These are phyloP conservation scores for Eristalis arbustorum DNA, from an alignment of 2,888 invertebrate species.

Conservation along the genomic window DNA sequence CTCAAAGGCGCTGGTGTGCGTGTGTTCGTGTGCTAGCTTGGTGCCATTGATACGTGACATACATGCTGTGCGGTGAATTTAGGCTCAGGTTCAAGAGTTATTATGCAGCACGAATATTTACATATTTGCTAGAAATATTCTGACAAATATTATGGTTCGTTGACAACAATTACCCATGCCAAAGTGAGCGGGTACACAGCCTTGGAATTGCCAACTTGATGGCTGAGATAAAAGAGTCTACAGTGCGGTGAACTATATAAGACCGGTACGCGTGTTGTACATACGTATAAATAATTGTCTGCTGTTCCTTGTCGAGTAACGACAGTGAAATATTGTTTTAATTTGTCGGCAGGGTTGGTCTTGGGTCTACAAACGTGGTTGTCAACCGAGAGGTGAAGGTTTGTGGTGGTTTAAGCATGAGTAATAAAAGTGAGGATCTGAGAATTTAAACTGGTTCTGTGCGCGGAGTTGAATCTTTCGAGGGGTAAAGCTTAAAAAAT, in stretches of 20 bases:
- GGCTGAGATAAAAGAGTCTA: not conserved
- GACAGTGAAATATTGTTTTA: not conserved
- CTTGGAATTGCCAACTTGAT: conserved; percentile 27
- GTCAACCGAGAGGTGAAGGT: not conserved
- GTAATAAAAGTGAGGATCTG: not conserved
- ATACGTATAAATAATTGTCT: not conserved
- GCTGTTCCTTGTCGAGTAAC: not conserved
- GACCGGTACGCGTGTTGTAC: not conserved
- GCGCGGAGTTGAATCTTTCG: not conserved
- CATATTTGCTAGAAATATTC: conserved; percentile 24
- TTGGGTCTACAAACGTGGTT: not conserved
- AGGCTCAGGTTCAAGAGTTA: not conserved
- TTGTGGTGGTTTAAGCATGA: not conserved
- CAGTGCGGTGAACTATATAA: conserved; percentile 53
- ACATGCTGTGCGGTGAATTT: conserved; percentile 5
- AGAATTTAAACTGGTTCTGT: not conserved
- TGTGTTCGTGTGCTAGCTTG: not conserved
- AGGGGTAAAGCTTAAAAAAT: too few relatives aligned
- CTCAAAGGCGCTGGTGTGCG: conserved; percentile 16
- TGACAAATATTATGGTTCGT: conserved; percentile 45
- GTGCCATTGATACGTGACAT: conserved; percentile 43
- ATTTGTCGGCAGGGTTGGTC: not conserved
- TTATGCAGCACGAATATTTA: conserved; percentile 8
- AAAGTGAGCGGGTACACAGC: not conserved
- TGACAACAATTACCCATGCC: conserved; percentile 34